Conservation (phyloP, 2,888 invertebrate genomes). For the Drosophila robusta region DNA sequence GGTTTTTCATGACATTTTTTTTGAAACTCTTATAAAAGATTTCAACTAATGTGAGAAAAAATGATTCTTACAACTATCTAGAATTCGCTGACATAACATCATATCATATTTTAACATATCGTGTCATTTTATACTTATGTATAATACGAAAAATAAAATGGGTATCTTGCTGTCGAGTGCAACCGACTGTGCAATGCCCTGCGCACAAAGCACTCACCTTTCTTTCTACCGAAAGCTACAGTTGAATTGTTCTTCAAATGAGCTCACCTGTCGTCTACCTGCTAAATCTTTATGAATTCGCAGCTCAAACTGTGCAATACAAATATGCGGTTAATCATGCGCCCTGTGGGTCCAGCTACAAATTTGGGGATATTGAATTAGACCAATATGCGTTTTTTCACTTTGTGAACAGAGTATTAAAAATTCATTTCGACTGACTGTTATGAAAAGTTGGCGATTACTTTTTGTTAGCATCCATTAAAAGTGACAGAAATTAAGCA, state of each 20-base stretch:
- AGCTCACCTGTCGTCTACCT: not conserved
- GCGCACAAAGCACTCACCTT: too few relatives aligned
- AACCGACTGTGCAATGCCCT: not conserved
- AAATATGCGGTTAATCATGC: too few relatives aligned
- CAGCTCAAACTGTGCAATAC: too few relatives aligned
- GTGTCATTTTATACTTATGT: not conserved
- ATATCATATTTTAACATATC: not conserved
- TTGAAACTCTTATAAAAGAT: not conserved
- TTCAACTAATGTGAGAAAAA: too few relatives aligned
- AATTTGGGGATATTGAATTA: too few relatives aligned
- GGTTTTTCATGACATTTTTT: not conserved
- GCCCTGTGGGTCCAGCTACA: too few relatives aligned
- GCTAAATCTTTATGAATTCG: too few relatives aligned
- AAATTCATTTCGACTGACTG: constrained; percentile 1
- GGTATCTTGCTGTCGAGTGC: not conserved
- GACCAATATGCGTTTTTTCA: not conserved
- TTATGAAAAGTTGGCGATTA: constrained; percentile 9
- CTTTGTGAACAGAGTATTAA: not conserved
- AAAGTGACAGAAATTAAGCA: constrained; percentile 64
- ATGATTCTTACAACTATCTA: not conserved
- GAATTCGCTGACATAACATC: not conserved
- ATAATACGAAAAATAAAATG: not conserved
- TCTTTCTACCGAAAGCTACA: too few relatives aligned
- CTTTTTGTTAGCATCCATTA: constrained; percentile 30
- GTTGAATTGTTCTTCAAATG: too few relatives aligned